These are phyloP conservation scores for Esox lucius DNA, from an alignment of 2,797 vertebrate genomes.

Conservation along the genomic window DNA sequence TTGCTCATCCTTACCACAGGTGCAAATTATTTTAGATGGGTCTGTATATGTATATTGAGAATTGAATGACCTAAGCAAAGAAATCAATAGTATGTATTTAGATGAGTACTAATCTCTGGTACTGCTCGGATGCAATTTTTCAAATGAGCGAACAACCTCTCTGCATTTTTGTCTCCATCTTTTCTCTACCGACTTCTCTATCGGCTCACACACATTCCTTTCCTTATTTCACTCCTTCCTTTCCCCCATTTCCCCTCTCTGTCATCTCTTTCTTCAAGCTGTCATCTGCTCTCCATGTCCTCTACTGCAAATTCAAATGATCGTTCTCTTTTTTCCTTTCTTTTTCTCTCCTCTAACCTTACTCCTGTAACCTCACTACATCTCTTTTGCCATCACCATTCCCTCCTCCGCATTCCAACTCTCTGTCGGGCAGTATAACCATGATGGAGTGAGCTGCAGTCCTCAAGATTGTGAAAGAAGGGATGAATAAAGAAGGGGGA, in stretches of 20 bases:
- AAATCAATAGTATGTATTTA: slow-evolving; percentile 7
- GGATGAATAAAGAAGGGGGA: slow-evolving; percentile 18
- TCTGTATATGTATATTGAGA: not conserved
- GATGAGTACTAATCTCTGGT: slow-evolving; percentile 1
- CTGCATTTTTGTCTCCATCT: slow-evolving; percentile 3
- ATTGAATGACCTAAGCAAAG: not conserved
- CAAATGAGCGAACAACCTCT: not conserved
- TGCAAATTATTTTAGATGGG: too few species aligned
- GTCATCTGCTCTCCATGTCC: not conserved
- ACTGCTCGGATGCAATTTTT: not conserved
- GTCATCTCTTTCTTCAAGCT: not conserved
- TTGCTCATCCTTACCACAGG: too few species aligned
- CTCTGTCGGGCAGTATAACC: slow-evolving; percentile 8
- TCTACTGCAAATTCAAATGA: not conserved
- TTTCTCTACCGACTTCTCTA: not conserved
- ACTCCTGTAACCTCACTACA: not conserved
- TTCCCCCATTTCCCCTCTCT: not conserved
- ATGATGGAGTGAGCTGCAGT: slow-evolving; percentile 18
- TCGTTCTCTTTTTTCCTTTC: not conserved
- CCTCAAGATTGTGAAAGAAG: slow-evolving; percentile 10
- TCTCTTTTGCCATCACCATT: slow-evolving; percentile 10
- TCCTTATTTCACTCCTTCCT: not conserved
- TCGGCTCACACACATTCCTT: not conserved
- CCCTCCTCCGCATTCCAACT: not conserved
- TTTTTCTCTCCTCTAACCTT: too few species aligned